These are phyloP conservation scores for Pempheris klunzingeri DNA, from an alignment of 2,797 vertebrate genomes.

Conservation along the genomic window DNA sequence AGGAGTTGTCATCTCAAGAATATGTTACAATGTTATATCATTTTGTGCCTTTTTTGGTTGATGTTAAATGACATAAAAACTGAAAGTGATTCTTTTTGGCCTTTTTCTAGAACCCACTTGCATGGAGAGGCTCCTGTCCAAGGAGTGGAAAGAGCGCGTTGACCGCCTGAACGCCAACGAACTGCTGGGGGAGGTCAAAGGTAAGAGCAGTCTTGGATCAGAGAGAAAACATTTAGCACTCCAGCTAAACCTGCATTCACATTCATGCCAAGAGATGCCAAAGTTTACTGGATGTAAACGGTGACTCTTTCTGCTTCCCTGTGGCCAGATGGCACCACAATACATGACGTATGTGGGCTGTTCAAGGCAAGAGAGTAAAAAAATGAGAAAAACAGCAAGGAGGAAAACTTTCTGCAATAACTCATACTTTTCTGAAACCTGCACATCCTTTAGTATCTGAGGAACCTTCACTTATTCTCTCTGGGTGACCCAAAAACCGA, in stretches of 20 bases:
- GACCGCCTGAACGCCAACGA: constrained; percentile 92
- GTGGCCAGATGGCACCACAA: constrained; percentile 5
- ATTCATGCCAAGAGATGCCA: background rate
- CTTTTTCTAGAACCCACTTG: constrained; percentile 88
- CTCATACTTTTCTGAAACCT: constrained; percentile 7
- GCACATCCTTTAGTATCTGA: background rate
- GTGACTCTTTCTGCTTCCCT: background rate
- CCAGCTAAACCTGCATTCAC: background rate
- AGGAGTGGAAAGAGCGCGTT: constrained; percentile 96
- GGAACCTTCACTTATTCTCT: background rate
- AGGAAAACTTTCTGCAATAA: background rate
- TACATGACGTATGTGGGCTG: background rate
- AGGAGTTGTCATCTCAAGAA: background rate
- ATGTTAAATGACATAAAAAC: background rate
- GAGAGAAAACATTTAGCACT: background rate
- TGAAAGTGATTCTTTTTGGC: background rate
- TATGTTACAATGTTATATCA: background rate
- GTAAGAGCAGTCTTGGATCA: constrained; percentile 72
- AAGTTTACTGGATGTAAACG: background rate
- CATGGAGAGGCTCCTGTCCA: constrained; percentile 94
- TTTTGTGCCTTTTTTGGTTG: background rate
- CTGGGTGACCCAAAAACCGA: constrained; percentile 1
- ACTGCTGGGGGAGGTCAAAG: constrained; percentile 95
- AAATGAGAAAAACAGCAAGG: too few relatives aligned
- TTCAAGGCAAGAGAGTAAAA: background rate